phyloP scores from a whole-genome alignment of 1,140 invertebrate genomes.

The Triops cancriformis region DNA sequence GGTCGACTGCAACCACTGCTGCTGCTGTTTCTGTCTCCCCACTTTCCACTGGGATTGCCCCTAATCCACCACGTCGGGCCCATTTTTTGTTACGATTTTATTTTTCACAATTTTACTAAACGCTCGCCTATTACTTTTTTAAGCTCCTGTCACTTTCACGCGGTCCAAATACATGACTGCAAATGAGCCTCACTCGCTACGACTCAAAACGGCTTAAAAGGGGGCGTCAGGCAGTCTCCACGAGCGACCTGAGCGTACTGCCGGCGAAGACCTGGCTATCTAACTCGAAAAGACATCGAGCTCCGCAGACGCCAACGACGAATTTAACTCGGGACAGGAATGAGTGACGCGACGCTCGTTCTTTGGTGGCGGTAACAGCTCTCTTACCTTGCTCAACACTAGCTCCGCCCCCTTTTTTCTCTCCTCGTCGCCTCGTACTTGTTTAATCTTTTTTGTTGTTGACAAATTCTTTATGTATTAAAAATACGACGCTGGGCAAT shows the following conservation, averaged over 20 bases:
- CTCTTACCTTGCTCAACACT: neutral
- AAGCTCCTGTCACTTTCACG: neutral
- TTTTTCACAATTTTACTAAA: neutral
- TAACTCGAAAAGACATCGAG: neutral
- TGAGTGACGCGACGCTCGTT: neutral
- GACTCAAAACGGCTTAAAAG: neutral
- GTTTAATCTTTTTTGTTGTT: neutral
- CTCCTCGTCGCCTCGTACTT: neutral
- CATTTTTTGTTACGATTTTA: too few relatives aligned
- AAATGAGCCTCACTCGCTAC: neutral
- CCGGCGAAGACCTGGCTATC: neutral
- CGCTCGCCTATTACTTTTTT: neutral
- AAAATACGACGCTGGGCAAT: neutral
- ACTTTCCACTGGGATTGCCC: neutral
- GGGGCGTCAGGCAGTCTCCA: neutral
- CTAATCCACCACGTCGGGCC: neutral
- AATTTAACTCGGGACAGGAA: neutral
- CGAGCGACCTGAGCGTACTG: slow-evolving; percentile 3
- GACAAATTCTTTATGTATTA: neutral
- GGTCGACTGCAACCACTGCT: neutral
- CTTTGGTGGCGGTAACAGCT: neutral
- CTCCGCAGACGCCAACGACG: slow-evolving; percentile 8
- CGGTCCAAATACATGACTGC: neutral
- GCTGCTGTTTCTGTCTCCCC: neutral
- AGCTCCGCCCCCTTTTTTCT: neutral